Evolutionary conservation across 2,113 vertebrate species (phyloP).

Genomic region (Chaenocephalus aceratus): DNA sequence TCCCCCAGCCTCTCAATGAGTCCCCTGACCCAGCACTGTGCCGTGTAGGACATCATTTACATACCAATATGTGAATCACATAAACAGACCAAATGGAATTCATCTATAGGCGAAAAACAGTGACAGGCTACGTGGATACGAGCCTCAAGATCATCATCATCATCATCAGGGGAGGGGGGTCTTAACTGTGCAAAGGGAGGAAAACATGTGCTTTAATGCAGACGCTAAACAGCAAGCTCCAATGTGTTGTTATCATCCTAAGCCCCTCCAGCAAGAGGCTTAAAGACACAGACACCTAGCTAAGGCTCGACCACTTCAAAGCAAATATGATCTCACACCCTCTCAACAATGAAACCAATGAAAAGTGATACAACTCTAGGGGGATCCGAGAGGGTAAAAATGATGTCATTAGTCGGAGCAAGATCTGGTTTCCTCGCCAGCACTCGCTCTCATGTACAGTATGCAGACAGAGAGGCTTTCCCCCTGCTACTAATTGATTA

Average conservation of each 20-base stretch:
- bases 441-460: constrained; percentile 13
- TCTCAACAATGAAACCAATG: neutral
- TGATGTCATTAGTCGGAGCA: neutral
- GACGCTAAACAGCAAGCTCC: constrained; percentile 13
- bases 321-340: constrained; percentile 16
- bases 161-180: neutral
- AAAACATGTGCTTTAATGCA: constrained; percentile 18
- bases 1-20: constrained; percentile 70
- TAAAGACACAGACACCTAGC: neutral
- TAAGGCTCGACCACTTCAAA: neutral
- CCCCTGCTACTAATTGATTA: constrained; percentile 59
- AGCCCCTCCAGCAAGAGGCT: neutral
- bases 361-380: neutral
- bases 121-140: neutral
- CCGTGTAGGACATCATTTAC: constrained; percentile 71
- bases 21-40: constrained; percentile 56
- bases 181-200: constrained; percentile 14
- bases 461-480: constrained; percentile 40
- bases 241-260: constrained; percentile 8
- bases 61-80: constrained; percentile 77
- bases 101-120: constrained; percentile 24
- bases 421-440: constrained; percentile 10
- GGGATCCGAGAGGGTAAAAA: neutral
- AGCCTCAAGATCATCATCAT: constrained; percentile 15
- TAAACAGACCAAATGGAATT: constrained; percentile 57